Evolutionary conservation across 2,888 invertebrate species (phyloP).

Genomic region (Chloromyia formosa): DNA sequence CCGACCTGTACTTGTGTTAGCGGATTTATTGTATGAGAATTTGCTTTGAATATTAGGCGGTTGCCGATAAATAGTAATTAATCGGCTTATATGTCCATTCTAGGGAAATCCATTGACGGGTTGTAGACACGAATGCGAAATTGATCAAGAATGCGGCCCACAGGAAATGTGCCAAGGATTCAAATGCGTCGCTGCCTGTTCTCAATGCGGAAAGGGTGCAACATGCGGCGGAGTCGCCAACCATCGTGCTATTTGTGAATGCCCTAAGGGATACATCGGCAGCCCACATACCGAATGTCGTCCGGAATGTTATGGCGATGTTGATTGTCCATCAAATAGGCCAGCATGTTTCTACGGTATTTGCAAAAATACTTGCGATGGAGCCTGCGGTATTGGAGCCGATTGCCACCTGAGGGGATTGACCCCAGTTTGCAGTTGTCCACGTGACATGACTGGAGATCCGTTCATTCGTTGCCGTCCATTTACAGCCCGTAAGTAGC

Average conservation of each 20-base stretch:
- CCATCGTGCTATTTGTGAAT: slow-evolving; percentile 81
- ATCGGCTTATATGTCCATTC: slow-evolving; percentile 30
- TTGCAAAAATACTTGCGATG: slow-evolving; percentile 84
- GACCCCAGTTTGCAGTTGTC: slow-evolving; percentile 87
- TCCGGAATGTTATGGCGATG: slow-evolving; percentile 81
- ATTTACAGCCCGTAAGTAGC: slow-evolving; percentile 77
- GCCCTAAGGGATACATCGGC: slow-evolving; percentile 83
- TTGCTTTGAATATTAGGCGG: neutral
- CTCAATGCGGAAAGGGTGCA: slow-evolving; percentile 80
- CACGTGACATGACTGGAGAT: slow-evolving; percentile 86
- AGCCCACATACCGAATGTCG: slow-evolving; percentile 79
- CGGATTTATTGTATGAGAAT: slow-evolving; percentile 68
- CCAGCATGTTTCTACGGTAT: slow-evolving; percentile 84
- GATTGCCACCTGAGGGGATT: slow-evolving; percentile 81
- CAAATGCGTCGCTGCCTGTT: slow-evolving; percentile 80
- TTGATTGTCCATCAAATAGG: slow-evolving; percentile 79
- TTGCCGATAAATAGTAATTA: neutral
- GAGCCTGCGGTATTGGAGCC: slow-evolving; percentile 81
- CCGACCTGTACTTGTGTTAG: slow-evolving; percentile 83
- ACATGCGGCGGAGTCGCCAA: slow-evolving; percentile 78
- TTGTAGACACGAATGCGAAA: slow-evolving; percentile 85
- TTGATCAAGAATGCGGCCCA: slow-evolving; percentile 76
- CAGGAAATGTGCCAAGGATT: slow-evolving; percentile 78
- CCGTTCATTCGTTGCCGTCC: slow-evolving; percentile 84
- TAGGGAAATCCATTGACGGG: slow-evolving; percentile 80